A percentile compares a stretch with the other conserved stretches of the same genome.
Conservation (phyloP, 2,113 vertebrate species). For the Hymenochirus boettgeri region DNA sequence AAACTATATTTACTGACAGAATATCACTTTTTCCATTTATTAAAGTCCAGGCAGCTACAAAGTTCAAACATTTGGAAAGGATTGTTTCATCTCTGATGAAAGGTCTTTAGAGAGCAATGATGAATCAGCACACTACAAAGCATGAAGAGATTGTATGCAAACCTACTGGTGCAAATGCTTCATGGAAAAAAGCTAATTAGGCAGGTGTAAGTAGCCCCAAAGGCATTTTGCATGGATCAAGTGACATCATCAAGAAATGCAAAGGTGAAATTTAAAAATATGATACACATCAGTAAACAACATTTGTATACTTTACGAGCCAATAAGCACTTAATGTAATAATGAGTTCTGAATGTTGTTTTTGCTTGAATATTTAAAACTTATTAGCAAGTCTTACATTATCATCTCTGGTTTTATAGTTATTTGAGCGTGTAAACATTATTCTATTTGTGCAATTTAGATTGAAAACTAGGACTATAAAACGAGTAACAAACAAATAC, state of each 20-base stretch:
- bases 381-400: neutral
- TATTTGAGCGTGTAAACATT: constrained; percentile 12
- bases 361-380: constrained; percentile 10
- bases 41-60: constrained; percentile 32
- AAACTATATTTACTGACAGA: constrained; percentile 28
- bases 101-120: constrained; percentile 30
- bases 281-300: constrained; percentile 15
- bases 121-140: constrained; percentile 38
- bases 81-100: constrained; percentile 38
- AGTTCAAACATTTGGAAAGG: constrained; percentile 31
- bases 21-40: constrained; percentile 32
- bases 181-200: constrained; percentile 31
- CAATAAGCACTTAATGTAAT: constrained; percentile 23
- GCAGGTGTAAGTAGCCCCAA: constrained; percentile 26
- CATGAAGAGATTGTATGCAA: constrained; percentile 27
- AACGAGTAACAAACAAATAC: too few species aligned
- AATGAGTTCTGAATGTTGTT: constrained; percentile 16
- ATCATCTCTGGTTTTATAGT: constrained; percentile 17
- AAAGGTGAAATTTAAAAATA: constrained; percentile 23
- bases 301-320: constrained; percentile 1
- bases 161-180: constrained; percentile 27
- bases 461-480: too few species aligned
- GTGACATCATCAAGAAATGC: constrained; percentile 25
- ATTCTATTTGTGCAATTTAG: neutral
- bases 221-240: constrained; percentile 31